A percentile compares a stretch with the other conserved stretches of the same genome.
phyloP scores from a whole-genome alignment of 1,140 invertebrate species.

The Bombus superbus region DNA sequence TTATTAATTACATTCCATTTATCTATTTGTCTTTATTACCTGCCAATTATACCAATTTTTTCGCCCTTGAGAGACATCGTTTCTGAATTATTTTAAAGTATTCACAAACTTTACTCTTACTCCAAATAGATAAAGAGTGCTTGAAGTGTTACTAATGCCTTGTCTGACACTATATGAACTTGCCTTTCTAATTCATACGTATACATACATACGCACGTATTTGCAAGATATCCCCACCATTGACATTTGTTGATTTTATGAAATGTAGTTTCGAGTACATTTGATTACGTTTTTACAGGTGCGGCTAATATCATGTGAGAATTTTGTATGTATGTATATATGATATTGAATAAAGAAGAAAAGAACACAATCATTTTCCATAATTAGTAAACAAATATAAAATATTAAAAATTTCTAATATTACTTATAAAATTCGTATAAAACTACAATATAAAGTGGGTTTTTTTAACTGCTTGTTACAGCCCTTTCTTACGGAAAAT shows the following conservation, averaged over 20 bases:
- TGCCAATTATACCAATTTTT: constrained; percentile 88
- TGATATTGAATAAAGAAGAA: neutral
- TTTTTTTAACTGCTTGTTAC: neutral
- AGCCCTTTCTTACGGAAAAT: constrained; percentile 15
- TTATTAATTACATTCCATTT: neutral
- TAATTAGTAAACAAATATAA: neutral
- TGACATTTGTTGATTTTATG: neutral
- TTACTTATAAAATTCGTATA: neutral
- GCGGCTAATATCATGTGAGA: neutral
- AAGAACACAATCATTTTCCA: neutral
- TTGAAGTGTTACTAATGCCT: neutral
- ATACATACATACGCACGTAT: constrained; percentile 27
- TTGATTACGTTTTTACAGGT: neutral
- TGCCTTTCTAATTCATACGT: neutral
- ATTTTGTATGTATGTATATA: neutral
- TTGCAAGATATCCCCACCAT: constrained; percentile 32
- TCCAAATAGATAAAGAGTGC: neutral
- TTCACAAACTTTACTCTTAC: neutral
- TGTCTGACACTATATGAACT: constrained; percentile 10
- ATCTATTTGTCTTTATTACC: constrained; percentile 75
- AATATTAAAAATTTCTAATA: neutral
- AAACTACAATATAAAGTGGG: neutral
- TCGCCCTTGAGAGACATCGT: constrained; percentile 78
- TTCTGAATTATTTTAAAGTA: neutral
- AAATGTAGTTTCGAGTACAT: neutral